phyloP scores from a whole-genome alignment of 1,140 invertebrate genomes.

The Brachionus angularis region DNA sequence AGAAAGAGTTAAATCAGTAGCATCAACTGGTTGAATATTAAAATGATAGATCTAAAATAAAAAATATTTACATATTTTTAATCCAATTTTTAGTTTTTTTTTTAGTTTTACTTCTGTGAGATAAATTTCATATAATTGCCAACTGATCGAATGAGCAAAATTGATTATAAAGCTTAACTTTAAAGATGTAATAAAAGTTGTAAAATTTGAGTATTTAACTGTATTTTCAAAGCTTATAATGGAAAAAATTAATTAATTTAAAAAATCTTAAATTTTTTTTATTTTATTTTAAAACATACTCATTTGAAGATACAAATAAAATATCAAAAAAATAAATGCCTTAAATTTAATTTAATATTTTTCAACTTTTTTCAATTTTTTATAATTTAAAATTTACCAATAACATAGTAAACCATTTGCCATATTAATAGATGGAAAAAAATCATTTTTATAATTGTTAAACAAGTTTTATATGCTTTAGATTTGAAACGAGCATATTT shows the following conservation, averaged over 20 bases:
- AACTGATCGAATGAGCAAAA: not conserved
- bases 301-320: not conserved
- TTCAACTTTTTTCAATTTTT: no score
- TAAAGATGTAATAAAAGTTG: not conserved
- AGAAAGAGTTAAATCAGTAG: not conserved
- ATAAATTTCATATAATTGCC: conserved; percentile 41
- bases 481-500: conserved; percentile 13
- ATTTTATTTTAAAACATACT: no score
- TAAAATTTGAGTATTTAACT: not conserved
- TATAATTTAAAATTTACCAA: not conserved
- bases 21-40: conserved; percentile 23
- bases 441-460: not conserved
- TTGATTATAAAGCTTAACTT: conserved; percentile 7
- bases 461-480: not conserved
- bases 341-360: not conserved
- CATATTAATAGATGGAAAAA: not conserved
- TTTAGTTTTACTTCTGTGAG: conserved; percentile 22
- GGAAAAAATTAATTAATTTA: no score
- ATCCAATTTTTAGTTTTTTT: no score
- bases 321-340: not conserved
- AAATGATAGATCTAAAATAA: conserved; percentile 30
- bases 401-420: not conserved
- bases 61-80: not conserved
- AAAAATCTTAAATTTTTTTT: no score
- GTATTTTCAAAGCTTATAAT: not conserved